These are phyloP conservation scores for Rhyzopertha dominica DNA, from an alignment of 1,140 invertebrate species.

Conservation along the genomic window DNA sequence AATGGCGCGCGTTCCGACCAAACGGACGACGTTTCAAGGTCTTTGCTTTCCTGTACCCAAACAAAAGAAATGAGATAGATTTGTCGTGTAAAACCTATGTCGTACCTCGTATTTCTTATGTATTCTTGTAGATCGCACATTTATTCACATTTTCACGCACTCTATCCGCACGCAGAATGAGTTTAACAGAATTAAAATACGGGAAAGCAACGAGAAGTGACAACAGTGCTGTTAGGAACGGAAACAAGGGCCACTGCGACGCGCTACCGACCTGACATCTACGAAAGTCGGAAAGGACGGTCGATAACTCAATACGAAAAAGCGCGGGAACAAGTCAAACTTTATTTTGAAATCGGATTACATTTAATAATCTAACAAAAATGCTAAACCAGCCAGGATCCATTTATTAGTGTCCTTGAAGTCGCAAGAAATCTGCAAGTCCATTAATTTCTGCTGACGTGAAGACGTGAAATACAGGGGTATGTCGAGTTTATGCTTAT, in stretches of 20 bases:
- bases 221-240: too few species aligned
- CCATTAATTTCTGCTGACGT: slow-evolving; percentile 33
- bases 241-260: too few species aligned
- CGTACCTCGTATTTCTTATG: slow-evolving; percentile 9
- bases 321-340: too few species aligned
- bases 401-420: slow-evolving; percentile 36
- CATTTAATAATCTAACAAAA: slow-evolving; percentile 29
- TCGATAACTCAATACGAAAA: too few species aligned
- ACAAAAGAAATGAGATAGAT: slow-evolving; percentile 14
- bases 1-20: slow-evolving; percentile 27
- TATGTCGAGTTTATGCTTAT: slow-evolving; percentile 28
- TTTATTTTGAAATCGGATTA: too few species aligned
- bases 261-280: too few species aligned
- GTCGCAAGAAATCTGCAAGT: slow-evolving; percentile 33
- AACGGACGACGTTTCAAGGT: slow-evolving; percentile 42
- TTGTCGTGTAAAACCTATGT: slow-evolving; percentile 2
- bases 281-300: too few species aligned
- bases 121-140: slow-evolving; percentile 10
- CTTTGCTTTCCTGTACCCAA: slow-evolving; percentile 24
- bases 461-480: slow-evolving; percentile 35
- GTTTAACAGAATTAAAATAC: slow-evolving; percentile 8
- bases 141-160: slow-evolving; percentile 16
- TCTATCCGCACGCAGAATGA: slow-evolving; percentile 24
- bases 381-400: slow-evolving; percentile 28
- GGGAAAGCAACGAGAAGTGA: slow-evolving; percentile 34